phyloP scores from a whole-genome alignment of 2,888 invertebrate genomes.

The Lepidonotus clava region DNA sequence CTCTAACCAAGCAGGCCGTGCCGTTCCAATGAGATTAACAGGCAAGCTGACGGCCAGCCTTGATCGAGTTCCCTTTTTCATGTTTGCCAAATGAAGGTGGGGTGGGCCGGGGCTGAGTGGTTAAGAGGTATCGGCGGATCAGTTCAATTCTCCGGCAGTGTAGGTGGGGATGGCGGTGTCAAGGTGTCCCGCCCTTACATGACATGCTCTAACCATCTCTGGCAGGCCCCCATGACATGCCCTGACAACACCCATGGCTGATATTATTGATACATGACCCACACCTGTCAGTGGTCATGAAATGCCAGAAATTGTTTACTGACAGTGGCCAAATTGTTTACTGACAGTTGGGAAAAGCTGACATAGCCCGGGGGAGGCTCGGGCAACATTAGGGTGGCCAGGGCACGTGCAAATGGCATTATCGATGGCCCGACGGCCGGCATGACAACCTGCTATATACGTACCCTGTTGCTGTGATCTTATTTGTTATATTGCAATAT shows the following conservation, averaged over 20 bases:
- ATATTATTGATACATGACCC: slow-evolving; percentile 27
- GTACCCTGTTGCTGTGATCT: background rate
- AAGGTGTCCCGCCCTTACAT: too few relatives aligned
- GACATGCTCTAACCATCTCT: slow-evolving; percentile 23
- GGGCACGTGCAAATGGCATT: slow-evolving; percentile 10
- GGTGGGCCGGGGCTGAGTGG: slow-evolving; percentile 17
- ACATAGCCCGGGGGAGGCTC: slow-evolving; percentile 5
- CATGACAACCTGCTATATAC: slow-evolving; percentile 4
- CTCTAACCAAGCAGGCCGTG: background rate
- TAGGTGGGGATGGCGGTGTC: background rate
- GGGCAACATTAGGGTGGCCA: background rate
- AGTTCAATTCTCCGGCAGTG: background rate
- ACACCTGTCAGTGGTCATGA: slow-evolving; percentile 26
- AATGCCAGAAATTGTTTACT: slow-evolving; percentile 2
- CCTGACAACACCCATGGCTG: background rate
- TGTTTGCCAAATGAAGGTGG: slow-evolving; percentile 44
- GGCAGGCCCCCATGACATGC: background rate
- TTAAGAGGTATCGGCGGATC: slow-evolving; percentile 44
- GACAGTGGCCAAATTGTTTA: background rate
- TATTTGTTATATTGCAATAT: background rate
- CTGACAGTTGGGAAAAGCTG: background rate
- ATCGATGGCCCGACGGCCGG: slow-evolving; percentile 8
- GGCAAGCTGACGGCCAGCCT: slow-evolving; percentile 29
- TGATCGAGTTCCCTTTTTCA: slow-evolving; percentile 45
- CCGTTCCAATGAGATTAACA: slow-evolving; percentile 6